Conservation (phyloP, 2,888 invertebrate species). For the Yponomeuta sedellus region DNA sequence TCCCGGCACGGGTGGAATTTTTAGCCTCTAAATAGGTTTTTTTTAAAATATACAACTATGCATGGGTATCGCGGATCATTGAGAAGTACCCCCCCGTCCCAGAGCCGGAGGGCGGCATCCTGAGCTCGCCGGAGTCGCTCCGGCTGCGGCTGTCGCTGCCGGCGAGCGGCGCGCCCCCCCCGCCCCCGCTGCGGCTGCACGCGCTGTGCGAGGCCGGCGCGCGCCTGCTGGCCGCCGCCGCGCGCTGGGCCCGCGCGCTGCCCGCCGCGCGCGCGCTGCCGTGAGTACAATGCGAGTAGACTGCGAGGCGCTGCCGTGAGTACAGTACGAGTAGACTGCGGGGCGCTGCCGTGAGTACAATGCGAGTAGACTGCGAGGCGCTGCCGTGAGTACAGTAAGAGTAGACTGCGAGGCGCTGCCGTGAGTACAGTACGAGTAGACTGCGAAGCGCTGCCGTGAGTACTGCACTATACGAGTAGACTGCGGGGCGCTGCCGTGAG, state of each 20-base stretch:
- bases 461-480: constrained; percentile 94
- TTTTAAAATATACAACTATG: too few species aligned
- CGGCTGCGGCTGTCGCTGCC: constrained; percentile 40
- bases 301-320: neutral
- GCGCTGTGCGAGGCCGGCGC: constrained; percentile 97
- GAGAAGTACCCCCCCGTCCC: constrained; percentile 15
- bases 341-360: neutral
- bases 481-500: too few species aligned
- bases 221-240: constrained; percentile 90
- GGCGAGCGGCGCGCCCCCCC: constrained; percentile 85
- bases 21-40: too few species aligned
- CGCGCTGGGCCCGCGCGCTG: constrained; percentile 93
- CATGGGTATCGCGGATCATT: too few species aligned
- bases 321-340: too few species aligned
- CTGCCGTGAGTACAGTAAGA: neutral
- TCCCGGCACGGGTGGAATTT: too few species aligned
- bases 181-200: constrained; percentile 92
- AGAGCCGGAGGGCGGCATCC: constrained; percentile 35
- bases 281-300: constrained; percentile 51
- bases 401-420: too few species aligned
- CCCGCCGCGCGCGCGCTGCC: constrained; percentile 87
- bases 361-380: neutral
- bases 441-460: too few species aligned
- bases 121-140: constrained; percentile 40
- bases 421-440: too few species aligned